phyloP scores from a whole-genome alignment of 2,797 vertebrate genomes.

The Mycteria americana region DNA sequence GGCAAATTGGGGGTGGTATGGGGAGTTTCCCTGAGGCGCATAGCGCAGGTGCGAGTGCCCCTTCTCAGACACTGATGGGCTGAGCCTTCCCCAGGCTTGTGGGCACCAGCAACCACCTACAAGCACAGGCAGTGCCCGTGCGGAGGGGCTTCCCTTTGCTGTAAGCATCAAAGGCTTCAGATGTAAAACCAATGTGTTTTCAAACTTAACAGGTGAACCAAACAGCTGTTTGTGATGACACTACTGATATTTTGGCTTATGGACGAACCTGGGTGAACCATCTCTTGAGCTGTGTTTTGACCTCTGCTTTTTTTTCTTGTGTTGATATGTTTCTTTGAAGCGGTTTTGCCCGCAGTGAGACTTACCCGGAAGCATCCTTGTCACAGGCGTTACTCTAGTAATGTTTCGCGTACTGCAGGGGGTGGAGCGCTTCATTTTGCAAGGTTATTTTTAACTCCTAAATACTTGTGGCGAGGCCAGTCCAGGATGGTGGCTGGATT shows the following conservation, averaged over 20 bases:
- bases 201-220: background rate
- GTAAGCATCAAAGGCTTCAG: background rate
- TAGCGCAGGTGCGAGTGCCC: fast-evolving
- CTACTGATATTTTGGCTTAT: background rate
- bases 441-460: background rate
- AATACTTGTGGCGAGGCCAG: background rate
- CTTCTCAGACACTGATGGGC: background rate
- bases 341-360: fast-evolving
- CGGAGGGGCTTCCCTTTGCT: background rate
- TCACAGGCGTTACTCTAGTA: background rate
- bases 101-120: background rate
- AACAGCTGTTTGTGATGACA: background rate
- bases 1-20: background rate
- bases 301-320: background rate
- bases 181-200: background rate
- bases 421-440: background rate
- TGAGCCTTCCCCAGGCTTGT: background rate
- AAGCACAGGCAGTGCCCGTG: background rate
- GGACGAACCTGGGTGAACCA: background rate
- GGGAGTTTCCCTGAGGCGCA: background rate
- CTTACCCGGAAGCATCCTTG: background rate
- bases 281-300: background rate
- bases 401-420: background rate
- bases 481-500: background rate
- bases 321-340: background rate